Percentiles rank a stretch among this genome's conserved stretches.
These are phyloP conservation scores for Pegoplata infirma DNA, from an alignment of 2,888 invertebrate species.

Conservation along the genomic window DNA sequence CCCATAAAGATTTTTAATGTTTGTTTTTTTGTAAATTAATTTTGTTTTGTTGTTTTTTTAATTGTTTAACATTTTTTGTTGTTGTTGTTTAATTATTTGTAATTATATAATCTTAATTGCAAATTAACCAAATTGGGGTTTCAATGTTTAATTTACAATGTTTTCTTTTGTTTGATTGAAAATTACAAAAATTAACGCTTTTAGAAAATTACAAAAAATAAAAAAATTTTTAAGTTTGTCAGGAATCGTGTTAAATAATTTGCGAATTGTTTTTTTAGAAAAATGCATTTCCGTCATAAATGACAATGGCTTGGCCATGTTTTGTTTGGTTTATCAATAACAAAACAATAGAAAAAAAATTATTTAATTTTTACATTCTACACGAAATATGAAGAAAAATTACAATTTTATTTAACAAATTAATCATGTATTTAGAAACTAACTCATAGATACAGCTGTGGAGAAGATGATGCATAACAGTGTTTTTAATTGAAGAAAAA, in stretches of 20 bases:
- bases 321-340: constrained; percentile 21
- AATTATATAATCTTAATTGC: too few species aligned
- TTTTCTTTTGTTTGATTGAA: too few species aligned
- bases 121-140: constrained; percentile 56
- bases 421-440: constrained; percentile 53
- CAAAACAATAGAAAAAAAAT: constrained; percentile 13
- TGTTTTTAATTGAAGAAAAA: constrained; percentile 16
- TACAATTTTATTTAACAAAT: constrained; percentile 54
- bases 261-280: constrained; percentile 13
- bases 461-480: constrained; percentile 2
- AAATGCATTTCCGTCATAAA: constrained; percentile 55
- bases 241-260: constrained; percentile 39
- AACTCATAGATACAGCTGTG: constrained; percentile 9
- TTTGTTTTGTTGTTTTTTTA: too few species aligned
- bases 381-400: constrained; percentile 57
- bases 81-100: too few species aligned
- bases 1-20: too few species aligned
- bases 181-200: constrained; percentile 11
- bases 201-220: too few species aligned
- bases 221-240: constrained; percentile 20
- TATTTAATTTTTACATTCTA: constrained; percentile 32
- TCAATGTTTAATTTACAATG: constrained; percentile 19
- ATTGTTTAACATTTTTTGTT: too few species aligned
- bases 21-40: too few species aligned
- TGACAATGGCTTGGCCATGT: constrained; percentile 47